Percentiles rank a stretch among this genome's conserved stretches.
These are phyloP conservation scores for Tragelaphus buxtoni DNA, from an alignment of 2,113 vertebrate species.

Conservation along the genomic window DNA sequence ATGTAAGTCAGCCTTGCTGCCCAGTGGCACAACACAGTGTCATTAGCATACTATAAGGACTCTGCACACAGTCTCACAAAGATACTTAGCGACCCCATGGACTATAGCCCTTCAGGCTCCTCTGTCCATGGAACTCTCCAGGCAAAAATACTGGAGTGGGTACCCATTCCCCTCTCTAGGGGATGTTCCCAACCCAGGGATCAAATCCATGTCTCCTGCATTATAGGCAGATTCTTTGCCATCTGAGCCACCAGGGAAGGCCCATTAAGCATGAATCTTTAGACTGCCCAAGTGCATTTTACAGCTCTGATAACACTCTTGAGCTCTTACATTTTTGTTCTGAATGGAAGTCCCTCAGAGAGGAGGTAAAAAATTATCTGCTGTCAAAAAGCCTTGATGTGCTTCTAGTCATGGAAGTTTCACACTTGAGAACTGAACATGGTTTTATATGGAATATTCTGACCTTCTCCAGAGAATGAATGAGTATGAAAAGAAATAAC, in stretches of 20 bases:
- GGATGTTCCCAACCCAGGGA: fast-evolving
- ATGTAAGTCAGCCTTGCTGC: fast-evolving
- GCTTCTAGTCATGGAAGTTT: constrained; percentile 21
- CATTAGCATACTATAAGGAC: background rate
- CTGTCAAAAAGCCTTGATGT: constrained; percentile 42
- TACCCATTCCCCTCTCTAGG: background rate
- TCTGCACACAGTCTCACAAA: background rate
- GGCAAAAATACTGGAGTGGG: background rate
- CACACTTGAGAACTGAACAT: constrained; percentile 4
- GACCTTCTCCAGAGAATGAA: background rate
- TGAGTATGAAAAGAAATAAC: background rate
- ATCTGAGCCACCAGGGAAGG: background rate
- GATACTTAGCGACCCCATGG: background rate
- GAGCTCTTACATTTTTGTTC: background rate
- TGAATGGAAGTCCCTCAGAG: constrained; percentile 34
- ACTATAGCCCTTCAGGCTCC: background rate
- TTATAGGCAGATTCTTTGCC: background rate
- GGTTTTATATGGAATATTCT: background rate
- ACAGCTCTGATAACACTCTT: background rate
- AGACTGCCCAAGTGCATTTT: constrained; percentile 37
- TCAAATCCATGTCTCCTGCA: background rate
- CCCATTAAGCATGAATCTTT: background rate
- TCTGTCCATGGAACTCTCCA: background rate
- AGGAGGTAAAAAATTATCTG: constrained; percentile 8
- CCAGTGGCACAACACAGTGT: background rate